phyloP scores from a whole-genome alignment of 2,888 invertebrate genomes.

The Schrankia costaestrigalis region DNA sequence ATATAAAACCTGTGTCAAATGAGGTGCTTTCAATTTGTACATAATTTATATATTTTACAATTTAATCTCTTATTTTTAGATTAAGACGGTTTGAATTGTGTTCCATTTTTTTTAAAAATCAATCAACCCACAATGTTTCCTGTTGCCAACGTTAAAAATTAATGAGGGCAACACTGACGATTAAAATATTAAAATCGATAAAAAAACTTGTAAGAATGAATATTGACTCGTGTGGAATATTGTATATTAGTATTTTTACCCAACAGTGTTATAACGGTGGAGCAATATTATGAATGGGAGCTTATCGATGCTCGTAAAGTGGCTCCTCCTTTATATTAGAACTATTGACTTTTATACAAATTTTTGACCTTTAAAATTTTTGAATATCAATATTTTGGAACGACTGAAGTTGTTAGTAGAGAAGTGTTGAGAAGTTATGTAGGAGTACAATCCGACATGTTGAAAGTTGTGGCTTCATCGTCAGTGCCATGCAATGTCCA shows the following conservation, averaged over 20 bases:
- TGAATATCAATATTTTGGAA: constrained; percentile 33
- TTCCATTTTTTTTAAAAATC: constrained; percentile 30
- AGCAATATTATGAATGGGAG: constrained; percentile 17
- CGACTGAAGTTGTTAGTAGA: constrained; percentile 53
- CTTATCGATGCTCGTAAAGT: constrained; percentile 20
- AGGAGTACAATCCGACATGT: constrained; percentile 43
- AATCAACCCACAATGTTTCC: constrained; percentile 23
- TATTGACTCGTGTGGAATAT: constrained; percentile 25
- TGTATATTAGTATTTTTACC: constrained; percentile 21
- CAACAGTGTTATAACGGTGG: constrained; percentile 19
- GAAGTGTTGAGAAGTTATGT: constrained; percentile 41
- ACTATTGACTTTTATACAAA: constrained; percentile 26
- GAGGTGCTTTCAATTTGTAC: constrained; percentile 69
- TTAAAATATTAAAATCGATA: constrained; percentile 25
- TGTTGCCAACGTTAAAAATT: constrained; percentile 31
- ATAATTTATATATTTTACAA: constrained; percentile 59
- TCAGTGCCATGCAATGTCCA: constrained; percentile 80
- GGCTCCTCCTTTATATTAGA: constrained; percentile 27
- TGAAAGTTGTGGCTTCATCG: constrained; percentile 49
- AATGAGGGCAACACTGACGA: constrained; percentile 35
- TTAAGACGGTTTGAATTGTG: constrained; percentile 50
- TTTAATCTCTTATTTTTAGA: constrained; percentile 52
- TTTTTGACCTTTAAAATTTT: constrained; percentile 33
- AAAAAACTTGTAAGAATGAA: too few species aligned
- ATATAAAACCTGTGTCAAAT: constrained; percentile 67